Evolutionary conservation across 1,140 invertebrate species (phyloP).

Genomic region (Chymomyza costata): DNA sequence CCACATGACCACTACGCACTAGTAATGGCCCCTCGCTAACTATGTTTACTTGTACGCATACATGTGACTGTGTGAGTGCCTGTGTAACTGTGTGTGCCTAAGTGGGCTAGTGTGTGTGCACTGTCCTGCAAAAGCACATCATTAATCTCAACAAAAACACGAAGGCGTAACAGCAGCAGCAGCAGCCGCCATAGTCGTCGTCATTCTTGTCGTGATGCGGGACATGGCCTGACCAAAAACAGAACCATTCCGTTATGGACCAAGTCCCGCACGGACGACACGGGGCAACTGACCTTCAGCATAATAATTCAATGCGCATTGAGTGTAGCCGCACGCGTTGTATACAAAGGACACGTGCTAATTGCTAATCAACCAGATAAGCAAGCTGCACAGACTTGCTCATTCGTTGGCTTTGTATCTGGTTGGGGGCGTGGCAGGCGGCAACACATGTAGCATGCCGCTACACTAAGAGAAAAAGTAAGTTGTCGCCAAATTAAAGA

Average conservation of each 20-base stretch:
- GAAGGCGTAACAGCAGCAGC: no score
- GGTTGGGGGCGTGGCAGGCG: no score
- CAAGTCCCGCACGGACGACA: slow-evolving; percentile 1
- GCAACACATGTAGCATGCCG: no score
- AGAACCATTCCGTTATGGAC: slow-evolving; percentile 11
- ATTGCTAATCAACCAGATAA: slow-evolving; percentile 64
- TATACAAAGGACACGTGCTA: slow-evolving; percentile 53
- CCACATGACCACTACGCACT: slow-evolving; percentile 32
- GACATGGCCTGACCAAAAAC: slow-evolving; percentile 16
- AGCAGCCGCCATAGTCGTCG: slow-evolving; percentile 17
- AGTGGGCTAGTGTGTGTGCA: slow-evolving; percentile 2
- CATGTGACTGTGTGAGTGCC: slow-evolving; percentile 1
- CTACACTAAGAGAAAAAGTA: no score
- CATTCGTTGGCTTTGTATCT: no score
- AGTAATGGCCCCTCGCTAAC: slow-evolving; percentile 40
- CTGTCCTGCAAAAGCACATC: slow-evolving; percentile 37
- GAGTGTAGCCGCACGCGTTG: slow-evolving; percentile 10
- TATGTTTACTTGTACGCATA: no score
- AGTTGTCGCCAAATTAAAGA: no score
- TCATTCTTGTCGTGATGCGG: no score
- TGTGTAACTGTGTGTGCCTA: slow-evolving; percentile 1
- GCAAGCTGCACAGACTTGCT: background rate
- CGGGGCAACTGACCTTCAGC: slow-evolving; percentile 50
- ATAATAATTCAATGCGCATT: slow-evolving; percentile 55
- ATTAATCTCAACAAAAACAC: slow-evolving; percentile 46